A percentile compares a stretch with the other conserved stretches of the same genome.
Conservation (phyloP, 2,888 invertebrate genomes). For the Antitype chi region DNA sequence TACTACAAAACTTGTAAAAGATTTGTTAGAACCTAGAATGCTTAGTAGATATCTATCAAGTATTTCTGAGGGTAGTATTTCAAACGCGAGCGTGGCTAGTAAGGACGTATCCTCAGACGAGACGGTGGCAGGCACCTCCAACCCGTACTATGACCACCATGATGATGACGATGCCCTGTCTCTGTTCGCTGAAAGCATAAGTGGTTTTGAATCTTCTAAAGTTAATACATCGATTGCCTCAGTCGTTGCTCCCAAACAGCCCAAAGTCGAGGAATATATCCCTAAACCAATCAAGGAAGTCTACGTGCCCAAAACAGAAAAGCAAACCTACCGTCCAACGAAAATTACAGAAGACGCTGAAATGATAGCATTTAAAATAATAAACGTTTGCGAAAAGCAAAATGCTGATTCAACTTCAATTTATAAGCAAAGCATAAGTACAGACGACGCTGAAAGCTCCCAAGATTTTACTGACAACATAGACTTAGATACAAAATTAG, state of each 20-base stretch:
- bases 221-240: slow-evolving; percentile 60
- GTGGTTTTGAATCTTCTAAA: slow-evolving; percentile 77
- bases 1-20: slow-evolving; percentile 11
- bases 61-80: slow-evolving; percentile 34
- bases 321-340: slow-evolving; percentile 73
- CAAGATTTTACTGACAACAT: slow-evolving; percentile 44
- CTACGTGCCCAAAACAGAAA: slow-evolving; percentile 41
- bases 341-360: slow-evolving; percentile 55
- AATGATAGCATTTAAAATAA: slow-evolving; percentile 28
- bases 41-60: slow-evolving; percentile 33
- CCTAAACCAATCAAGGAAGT: slow-evolving; percentile 68
- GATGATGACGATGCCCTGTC: slow-evolving; percentile 84
- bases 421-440: slow-evolving; percentile 64
- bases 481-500: slow-evolving; percentile 46
- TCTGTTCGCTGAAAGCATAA: slow-evolving; percentile 84
- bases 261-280: slow-evolving; percentile 74
- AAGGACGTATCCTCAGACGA: slow-evolving; percentile 20
- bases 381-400: slow-evolving; percentile 77
- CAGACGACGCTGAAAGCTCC: slow-evolving; percentile 42
- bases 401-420: slow-evolving; percentile 81
- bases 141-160: slow-evolving; percentile 58
- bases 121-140: neutral
- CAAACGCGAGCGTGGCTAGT: slow-evolving; percentile 19
- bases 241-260: slow-evolving; percentile 6
- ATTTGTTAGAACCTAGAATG: slow-evolving; percentile 37